Evolutionary conservation across 2,797 vertebrate genomes (phyloP).

Genomic region (Gila robusta): DNA sequence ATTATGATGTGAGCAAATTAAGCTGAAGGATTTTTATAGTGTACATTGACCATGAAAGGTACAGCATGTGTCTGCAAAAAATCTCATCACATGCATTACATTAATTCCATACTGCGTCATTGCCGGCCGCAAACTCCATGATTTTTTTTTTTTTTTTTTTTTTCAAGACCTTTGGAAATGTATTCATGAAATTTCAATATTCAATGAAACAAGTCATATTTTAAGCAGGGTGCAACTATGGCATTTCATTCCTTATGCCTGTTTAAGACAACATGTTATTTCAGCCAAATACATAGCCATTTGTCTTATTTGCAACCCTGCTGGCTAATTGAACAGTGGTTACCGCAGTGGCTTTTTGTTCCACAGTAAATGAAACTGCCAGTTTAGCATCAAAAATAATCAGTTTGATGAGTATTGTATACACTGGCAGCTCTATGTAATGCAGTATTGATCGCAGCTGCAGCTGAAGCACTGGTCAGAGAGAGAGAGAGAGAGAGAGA

Average conservation of each 20-base stretch:
- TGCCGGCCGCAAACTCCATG: slow-evolving; percentile 77
- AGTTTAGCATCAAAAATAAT: slow-evolving; percentile 85
- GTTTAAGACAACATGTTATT: slow-evolving; percentile 79
- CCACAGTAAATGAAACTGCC: slow-evolving; percentile 80
- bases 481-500: too few species aligned
- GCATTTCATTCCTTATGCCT: slow-evolving; percentile 79
- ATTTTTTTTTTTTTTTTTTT: slow-evolving; percentile 64
- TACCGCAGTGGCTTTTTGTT: slow-evolving; percentile 70
- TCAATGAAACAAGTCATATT: slow-evolving; percentile 83
- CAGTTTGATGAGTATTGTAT: slow-evolving; percentile 86
- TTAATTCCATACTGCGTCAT: slow-evolving; percentile 79
- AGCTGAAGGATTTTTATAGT: too few species aligned
- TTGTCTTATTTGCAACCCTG: slow-evolving; percentile 73
- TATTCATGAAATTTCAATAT: slow-evolving; percentile 88
- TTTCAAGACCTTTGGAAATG: slow-evolving; percentile 76
- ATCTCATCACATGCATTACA: slow-evolving; percentile 69
- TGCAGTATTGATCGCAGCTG: slow-evolving; percentile 82
- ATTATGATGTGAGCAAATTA: not conserved
- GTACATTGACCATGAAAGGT: slow-evolving; percentile 29
- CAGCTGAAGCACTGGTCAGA: slow-evolving; percentile 77
- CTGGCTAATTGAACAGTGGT: slow-evolving; percentile 79
- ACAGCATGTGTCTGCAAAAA: slow-evolving; percentile 62
- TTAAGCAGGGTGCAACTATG: slow-evolving; percentile 78
- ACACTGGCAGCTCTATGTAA: slow-evolving; percentile 84
- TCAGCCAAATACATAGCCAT: slow-evolving; percentile 82